These are phyloP conservation scores for Todiramphus saurophagus DNA, from an alignment of 2,113 vertebrate species.

Conservation along the genomic window DNA sequence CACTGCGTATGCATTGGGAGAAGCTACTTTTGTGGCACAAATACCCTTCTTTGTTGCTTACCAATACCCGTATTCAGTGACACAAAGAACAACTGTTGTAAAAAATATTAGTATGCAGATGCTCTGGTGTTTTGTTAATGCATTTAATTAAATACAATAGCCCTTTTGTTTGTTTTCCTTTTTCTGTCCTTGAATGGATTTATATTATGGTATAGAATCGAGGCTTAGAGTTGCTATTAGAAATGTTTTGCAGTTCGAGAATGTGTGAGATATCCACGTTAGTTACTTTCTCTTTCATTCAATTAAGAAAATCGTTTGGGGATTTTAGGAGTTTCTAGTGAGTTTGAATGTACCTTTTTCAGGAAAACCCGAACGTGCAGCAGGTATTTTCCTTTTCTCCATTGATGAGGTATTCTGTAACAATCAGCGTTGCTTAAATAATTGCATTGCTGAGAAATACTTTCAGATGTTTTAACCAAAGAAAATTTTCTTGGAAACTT, in stretches of 20 bases:
- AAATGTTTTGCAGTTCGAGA: slow-evolving; percentile 1
- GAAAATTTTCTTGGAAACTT: not conserved
- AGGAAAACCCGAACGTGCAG: not conserved
- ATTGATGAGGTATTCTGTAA: not conserved
- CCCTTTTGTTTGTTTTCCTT: slow-evolving; percentile 75
- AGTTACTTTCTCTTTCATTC: not conserved
- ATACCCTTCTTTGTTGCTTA: slow-evolving; percentile 78
- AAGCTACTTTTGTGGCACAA: slow-evolving; percentile 66
- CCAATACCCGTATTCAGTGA: slow-evolving; percentile 81
- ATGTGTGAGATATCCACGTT: not conserved
- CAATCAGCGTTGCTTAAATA: not conserved
- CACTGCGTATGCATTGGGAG: slow-evolving; percentile 17
- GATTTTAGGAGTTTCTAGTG: not conserved
- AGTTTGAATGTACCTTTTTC: not conserved
- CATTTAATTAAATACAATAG: slow-evolving; percentile 80
- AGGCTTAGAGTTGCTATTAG: not conserved
- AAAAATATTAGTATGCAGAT: slow-evolving; percentile 88
- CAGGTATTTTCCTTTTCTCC: not conserved
- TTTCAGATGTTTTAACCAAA: not conserved
- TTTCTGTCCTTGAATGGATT: slow-evolving; percentile 70
- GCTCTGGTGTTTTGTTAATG: slow-evolving; percentile 84
- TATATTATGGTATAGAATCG: slow-evolving; percentile 67
- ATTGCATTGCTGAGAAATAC: not conserved
- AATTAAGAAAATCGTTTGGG: not conserved
- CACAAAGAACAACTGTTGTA: slow-evolving; percentile 87